Conservation (phyloP, 2,797 vertebrate genomes). For the Phaenicophaeus curvirostris region DNA sequence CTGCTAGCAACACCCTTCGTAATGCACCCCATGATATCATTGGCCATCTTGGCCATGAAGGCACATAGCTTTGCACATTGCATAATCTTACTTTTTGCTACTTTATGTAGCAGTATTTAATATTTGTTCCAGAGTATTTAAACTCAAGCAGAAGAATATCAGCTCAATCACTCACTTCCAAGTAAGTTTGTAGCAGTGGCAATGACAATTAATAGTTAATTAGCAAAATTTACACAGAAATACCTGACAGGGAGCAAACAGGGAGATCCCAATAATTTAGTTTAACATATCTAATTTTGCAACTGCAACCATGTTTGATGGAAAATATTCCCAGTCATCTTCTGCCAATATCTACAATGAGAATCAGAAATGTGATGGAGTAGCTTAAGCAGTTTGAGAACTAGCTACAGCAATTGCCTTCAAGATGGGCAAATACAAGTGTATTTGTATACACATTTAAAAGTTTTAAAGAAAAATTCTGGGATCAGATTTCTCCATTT, state of each 20-base stretch:
- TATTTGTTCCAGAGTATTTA: background rate
- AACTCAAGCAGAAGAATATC: background rate
- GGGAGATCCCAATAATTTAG: background rate
- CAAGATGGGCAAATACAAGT: conserved; percentile 40
- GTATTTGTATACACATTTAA: conserved; percentile 35
- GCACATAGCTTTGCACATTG: no score
- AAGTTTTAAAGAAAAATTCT: conserved; percentile 67
- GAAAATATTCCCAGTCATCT: conserved; percentile 24
- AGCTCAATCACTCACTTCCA: background rate
- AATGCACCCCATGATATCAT: no score
- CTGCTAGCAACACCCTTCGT: no score
- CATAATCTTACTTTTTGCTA: background rate
- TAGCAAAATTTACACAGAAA: background rate
- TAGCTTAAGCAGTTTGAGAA: background rate
- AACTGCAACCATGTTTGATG: background rate
- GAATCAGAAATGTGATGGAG: conserved; percentile 19
- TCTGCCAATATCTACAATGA: conserved; percentile 32
- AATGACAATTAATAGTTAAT: background rate
- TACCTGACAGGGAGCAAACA: background rate
- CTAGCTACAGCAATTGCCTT: background rate
- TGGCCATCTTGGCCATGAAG: no score
- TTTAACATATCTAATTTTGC: background rate
- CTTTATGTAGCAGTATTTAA: background rate
- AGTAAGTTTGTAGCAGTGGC: background rate
- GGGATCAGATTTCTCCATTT: conserved; percentile 75